A percentile compares a stretch with the other conserved stretches of the same genome.
Conservation (phyloP, 2,797 vertebrate genomes). For the Uromys caudimaculatus region DNA sequence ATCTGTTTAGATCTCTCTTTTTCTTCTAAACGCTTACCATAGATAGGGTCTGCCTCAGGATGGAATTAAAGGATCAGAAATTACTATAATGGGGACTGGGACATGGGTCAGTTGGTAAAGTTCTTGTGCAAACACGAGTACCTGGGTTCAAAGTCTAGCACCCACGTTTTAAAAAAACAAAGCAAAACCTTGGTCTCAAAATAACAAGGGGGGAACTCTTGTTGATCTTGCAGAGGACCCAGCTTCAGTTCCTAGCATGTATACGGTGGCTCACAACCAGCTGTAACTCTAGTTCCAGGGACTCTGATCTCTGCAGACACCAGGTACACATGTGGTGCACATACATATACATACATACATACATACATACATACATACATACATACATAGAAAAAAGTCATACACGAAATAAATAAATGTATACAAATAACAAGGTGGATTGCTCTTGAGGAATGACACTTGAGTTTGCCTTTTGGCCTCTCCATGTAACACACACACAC, state of each 20-base stretch:
- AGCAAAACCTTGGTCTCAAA: neutral
- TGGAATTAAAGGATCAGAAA: constrained; percentile 30
- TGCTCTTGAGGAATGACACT: neutral
- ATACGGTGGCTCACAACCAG: neutral
- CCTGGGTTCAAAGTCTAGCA: neutral
- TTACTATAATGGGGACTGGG: neutral
- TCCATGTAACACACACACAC: neutral
- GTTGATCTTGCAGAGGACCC: neutral
- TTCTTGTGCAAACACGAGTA: neutral
- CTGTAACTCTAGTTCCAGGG: neutral
- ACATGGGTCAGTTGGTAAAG: neutral
- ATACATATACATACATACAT: neutral
- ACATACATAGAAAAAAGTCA: neutral
- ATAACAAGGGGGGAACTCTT: neutral
- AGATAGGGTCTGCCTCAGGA: neutral
- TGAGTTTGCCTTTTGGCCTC: neutral
- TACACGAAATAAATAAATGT: neutral
- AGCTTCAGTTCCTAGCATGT: neutral
- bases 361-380: neutral
- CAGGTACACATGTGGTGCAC: neutral
- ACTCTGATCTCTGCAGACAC: neutral
- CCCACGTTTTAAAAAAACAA: neutral
- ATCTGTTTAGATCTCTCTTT: neutral
- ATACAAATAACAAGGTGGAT: neutral
- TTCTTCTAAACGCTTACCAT: neutral